phyloP scores from a whole-genome alignment of 2,797 vertebrate genomes.

The Gila robusta region DNA sequence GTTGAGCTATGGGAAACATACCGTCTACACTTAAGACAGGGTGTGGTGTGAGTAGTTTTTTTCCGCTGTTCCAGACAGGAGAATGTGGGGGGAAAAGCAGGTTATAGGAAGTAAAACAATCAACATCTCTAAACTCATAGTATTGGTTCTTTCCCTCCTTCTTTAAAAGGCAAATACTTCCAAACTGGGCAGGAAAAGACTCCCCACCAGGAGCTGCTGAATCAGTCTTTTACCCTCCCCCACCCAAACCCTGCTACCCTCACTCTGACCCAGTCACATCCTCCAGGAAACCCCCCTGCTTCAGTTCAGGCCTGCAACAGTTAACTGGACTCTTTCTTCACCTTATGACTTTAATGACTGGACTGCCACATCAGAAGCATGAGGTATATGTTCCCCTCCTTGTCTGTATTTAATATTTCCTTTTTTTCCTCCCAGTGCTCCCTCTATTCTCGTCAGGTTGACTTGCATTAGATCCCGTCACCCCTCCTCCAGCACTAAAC shows the following conservation, averaged over 20 bases:
- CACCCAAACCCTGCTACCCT: constrained; percentile 60
- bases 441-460: constrained; percentile 18
- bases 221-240: constrained; percentile 67
- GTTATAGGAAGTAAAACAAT: constrained; percentile 70
- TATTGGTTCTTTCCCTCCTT: constrained; percentile 12
- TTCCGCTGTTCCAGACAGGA: constrained; percentile 44
- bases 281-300: constrained; percentile 67
- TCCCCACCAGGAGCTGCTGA: constrained; percentile 72
- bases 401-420: constrained; percentile 26
- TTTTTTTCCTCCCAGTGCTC: neutral
- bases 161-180: constrained; percentile 56
- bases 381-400: constrained; percentile 12
- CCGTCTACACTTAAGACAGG: constrained; percentile 60
- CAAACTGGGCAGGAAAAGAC: constrained; percentile 68
- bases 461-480: neutral
- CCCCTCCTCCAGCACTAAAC: constrained; percentile 41
- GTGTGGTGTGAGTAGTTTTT: constrained; percentile 58
- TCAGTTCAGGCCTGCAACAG: constrained; percentile 52
- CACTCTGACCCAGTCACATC: constrained; percentile 66
- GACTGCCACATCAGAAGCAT: constrained; percentile 55
- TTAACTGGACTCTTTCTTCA: constrained; percentile 49
- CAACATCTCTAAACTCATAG: constrained; percentile 56
- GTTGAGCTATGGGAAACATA: constrained; percentile 53
- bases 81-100: constrained; percentile 57
- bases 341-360: constrained; percentile 51